These are phyloP conservation scores for Coenobita brevimanus DNA, from an alignment of 1,140 invertebrate genomes.

Conservation along the genomic window DNA sequence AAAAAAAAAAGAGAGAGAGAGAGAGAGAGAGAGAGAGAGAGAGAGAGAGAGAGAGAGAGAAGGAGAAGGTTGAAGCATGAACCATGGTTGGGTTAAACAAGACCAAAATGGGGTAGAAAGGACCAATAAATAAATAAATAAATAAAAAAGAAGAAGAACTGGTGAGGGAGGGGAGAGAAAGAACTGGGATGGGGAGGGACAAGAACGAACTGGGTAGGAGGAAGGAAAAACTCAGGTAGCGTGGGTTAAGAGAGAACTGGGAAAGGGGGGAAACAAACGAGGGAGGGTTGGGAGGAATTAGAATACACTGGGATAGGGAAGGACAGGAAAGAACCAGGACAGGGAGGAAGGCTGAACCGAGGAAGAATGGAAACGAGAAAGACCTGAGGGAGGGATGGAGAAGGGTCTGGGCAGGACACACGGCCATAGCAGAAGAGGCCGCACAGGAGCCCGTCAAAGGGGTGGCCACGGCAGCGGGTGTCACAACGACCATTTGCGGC, in stretches of 20 bases:
- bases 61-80: no score
- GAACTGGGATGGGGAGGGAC: not conserved
- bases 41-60: constrained; percentile 22
- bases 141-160: no score
- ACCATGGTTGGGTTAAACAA: no score
- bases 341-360: not conserved
- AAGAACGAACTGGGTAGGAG: not conserved
- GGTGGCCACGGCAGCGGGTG: not conserved
- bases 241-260: not conserved
- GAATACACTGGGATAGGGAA: no score
- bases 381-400: not conserved
- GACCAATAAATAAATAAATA: no score
- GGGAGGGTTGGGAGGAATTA: not conserved
- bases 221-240: not conserved
- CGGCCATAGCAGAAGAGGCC: not conserved
- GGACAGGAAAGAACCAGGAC: not conserved
- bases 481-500: constrained; percentile 1
- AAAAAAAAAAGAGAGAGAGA: not conserved
- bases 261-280: not conserved
- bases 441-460: no score
- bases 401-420: not conserved
- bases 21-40: constrained; percentile 22
- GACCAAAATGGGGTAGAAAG: no score
- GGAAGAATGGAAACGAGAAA: not conserved
- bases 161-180: not conserved